Conservation (phyloP, 1,140 invertebrate species). For the Sycophila sp. region DNA sequence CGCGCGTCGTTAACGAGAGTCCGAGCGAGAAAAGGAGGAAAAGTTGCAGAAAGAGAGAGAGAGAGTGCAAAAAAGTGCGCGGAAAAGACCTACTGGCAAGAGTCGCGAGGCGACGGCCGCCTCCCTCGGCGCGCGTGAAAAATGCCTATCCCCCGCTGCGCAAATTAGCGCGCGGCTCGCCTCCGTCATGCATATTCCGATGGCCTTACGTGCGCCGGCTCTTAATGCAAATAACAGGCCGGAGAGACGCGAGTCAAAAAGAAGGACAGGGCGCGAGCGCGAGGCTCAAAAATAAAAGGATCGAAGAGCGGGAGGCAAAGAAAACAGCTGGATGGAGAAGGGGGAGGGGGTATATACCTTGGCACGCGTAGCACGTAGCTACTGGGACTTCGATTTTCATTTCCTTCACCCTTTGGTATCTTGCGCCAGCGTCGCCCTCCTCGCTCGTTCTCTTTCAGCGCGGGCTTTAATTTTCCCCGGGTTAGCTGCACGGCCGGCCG, state of each 20-base stretch:
- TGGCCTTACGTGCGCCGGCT: neutral
- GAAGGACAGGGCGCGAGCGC: neutral
- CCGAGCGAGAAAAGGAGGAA: neutral
- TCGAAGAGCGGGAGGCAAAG: neutral
- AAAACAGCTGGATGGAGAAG: neutral
- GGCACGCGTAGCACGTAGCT: conserved; percentile 43
- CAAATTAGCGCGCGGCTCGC: conserved; percentile 1
- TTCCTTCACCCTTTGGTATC: conserved; percentile 40
- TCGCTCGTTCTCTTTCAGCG: neutral
- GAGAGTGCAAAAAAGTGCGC: neutral
- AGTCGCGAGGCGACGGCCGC: neutral
- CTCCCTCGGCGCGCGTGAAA: neutral
- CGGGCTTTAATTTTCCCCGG: conserved; percentile 45
- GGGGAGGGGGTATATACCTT: neutral
- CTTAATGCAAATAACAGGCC: conserved; percentile 23
- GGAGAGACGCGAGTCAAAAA: neutral
- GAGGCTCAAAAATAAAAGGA: conserved; percentile 7
- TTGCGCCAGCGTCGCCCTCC: too few relatives aligned
- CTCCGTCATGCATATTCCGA: conserved; percentile 16
- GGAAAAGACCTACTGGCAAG: too few relatives aligned
- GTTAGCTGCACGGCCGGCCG: conserved; percentile 21
- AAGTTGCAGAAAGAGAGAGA: too few relatives aligned
- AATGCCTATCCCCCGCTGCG: conserved; percentile 7
- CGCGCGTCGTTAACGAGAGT: conserved; percentile 1
- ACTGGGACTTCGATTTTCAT: conserved; percentile 49